A percentile compares a stretch with the other conserved stretches of the same genome.
These are phyloP conservation scores for Bradypodion pumilum DNA, from an alignment of 2,797 vertebrate species.

Conservation along the genomic window DNA sequence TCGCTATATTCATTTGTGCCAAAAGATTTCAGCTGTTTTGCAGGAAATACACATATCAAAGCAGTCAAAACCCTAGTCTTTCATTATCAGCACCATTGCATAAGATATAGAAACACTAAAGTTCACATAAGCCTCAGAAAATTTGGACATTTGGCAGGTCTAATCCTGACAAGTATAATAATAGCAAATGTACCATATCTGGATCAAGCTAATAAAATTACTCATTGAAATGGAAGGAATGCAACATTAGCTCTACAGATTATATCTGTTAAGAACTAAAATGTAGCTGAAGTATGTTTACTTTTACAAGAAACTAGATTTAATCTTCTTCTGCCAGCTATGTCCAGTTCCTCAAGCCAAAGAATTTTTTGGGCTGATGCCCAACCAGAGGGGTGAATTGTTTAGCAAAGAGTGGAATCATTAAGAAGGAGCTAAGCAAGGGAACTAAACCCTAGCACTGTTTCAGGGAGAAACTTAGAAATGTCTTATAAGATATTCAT, in stretches of 20 bases:
- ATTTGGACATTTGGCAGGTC: not conserved
- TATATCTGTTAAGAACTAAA: not conserved
- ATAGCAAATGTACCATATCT: not conserved
- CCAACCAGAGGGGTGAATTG: not conserved
- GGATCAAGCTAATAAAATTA: not conserved
- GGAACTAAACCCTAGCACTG: not conserved
- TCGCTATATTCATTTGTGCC: not conserved
- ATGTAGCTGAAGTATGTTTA: not conserved
- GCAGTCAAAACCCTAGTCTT: not conserved
- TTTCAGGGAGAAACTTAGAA: not conserved
- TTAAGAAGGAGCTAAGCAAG: fast-evolving
- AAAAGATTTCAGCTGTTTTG: not conserved
- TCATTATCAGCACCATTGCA: not conserved
- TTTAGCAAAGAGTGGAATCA: not conserved
- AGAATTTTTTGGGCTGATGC: not conserved
- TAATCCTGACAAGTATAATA: not conserved
- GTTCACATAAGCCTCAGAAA: not conserved
- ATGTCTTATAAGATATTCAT: not conserved
- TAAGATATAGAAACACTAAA: not conserved
- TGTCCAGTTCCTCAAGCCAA: fast-evolving
- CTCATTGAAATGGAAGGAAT: not conserved
- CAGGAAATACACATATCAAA: not conserved
- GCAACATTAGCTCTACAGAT: not conserved
- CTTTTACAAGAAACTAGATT: not conserved
- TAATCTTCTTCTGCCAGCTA: not conserved